Conservation (phyloP, 2,888 invertebrate species). For the Theodoxus fluviatilis region DNA sequence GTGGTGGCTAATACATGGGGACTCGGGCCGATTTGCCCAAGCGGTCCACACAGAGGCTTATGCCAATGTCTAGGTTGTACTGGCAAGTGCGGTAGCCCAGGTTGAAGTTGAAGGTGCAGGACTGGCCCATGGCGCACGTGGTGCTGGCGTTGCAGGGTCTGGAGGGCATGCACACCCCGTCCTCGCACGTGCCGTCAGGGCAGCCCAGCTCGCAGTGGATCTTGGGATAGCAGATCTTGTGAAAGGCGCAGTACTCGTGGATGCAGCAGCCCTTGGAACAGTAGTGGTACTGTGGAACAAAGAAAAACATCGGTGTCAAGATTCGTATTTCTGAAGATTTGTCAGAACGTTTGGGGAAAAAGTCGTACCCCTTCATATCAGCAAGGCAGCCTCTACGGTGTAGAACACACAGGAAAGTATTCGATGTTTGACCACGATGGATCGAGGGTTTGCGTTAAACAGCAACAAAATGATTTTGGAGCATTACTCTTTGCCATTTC, state of each 20-base stretch:
- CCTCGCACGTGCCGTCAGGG: constrained; percentile 54
- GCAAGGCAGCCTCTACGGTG: too few species aligned
- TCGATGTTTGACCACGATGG: too few species aligned
- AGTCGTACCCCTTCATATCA: too few species aligned
- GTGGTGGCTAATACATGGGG: too few species aligned
- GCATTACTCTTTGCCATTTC: too few species aligned
- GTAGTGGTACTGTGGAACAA: constrained; percentile 46
- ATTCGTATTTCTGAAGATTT: too few species aligned
- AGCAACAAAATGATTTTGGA: too few species aligned
- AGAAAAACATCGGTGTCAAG: too few species aligned
- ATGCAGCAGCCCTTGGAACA: constrained; percentile 58
- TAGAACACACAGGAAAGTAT: too few species aligned
- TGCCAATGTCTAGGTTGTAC: constrained; percentile 57
- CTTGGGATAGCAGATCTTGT: constrained; percentile 56
- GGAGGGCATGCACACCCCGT: constrained; percentile 53
- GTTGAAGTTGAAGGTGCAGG: constrained; percentile 54
- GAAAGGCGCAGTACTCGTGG: constrained; percentile 58
- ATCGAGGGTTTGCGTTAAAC: too few species aligned
- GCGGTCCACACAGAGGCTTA: constrained; percentile 49
- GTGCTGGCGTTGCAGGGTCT: constrained; percentile 41
- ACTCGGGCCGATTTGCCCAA: constrained; percentile 38
- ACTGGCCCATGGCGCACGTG: constrained; percentile 44
- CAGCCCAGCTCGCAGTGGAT: constrained; percentile 53
- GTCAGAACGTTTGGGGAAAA: too few species aligned
- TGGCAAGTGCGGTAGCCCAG: constrained; percentile 58